These are phyloP conservation scores for Drosophila prosaltans DNA, from an alignment of 1,140 invertebrate genomes.

Conservation along the genomic window DNA sequence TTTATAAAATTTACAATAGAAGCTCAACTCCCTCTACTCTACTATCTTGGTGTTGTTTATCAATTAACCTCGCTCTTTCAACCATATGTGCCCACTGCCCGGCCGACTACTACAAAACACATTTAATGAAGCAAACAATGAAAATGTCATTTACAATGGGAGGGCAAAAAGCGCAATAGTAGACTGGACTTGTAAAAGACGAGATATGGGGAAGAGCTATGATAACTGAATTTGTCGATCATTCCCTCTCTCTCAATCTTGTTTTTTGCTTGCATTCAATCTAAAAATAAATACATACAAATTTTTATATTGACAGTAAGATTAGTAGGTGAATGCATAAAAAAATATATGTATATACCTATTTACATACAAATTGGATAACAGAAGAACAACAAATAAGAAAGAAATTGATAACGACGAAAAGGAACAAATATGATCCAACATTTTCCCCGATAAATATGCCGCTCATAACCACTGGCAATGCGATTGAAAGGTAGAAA, in stretches of 20 bases:
- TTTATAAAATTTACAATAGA: conserved; percentile 4
- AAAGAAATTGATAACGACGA: conserved; percentile 4
- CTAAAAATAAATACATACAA: conserved; percentile 41
- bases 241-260: conserved; percentile 1
- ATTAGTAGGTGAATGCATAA: conserved; percentile 36
- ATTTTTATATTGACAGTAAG: conserved; percentile 42
- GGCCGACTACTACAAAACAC: conserved; percentile 16
- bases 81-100: neutral
- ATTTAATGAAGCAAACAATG: conserved; percentile 65
- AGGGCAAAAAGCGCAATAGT: conserved; percentile 35
- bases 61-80: neutral
- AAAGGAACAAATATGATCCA: conserved; percentile 2
- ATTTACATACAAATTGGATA: neutral
- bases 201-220: conserved; percentile 5
- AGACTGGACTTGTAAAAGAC: conserved; percentile 12
- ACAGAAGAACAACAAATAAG: neutral
- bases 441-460: conserved; percentile 1
- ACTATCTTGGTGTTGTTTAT: neutral
- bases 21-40: neutral
- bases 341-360: neutral
- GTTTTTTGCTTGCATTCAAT: conserved; percentile 48
- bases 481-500: neutral
- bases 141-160: conserved; percentile 64
- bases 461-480: neutral
- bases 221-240: conserved; percentile 26